A percentile compares a stretch with the other conserved stretches of the same genome.
Conservation (phyloP, 1,140 invertebrate genomes). For the Acromyrmex heyeri region DNA sequence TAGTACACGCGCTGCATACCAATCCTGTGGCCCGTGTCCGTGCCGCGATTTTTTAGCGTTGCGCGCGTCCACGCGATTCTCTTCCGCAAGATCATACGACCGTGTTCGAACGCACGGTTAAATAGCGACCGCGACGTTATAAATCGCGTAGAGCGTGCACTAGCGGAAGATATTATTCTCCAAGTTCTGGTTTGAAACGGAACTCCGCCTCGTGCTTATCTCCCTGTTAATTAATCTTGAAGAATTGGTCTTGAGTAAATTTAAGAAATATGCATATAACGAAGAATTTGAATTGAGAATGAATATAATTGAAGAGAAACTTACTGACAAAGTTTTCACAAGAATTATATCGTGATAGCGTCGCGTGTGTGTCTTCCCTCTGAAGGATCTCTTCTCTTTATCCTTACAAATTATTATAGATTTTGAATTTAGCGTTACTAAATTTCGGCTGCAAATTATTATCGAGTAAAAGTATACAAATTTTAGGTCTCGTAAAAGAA, state of each 20-base stretch:
- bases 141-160: constrained; percentile 22
- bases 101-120: neutral
- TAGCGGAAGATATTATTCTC: constrained; percentile 49
- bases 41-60: neutral
- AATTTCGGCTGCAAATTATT: constrained; percentile 22
- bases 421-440: constrained; percentile 21
- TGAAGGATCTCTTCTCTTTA: constrained; percentile 6
- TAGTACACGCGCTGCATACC: constrained; percentile 41
- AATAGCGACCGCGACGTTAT: neutral
- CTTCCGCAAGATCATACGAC: constrained; percentile 6
- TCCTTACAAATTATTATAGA: constrained; percentile 21
- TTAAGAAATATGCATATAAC: neutral
- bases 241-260: neutral
- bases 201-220: constrained; percentile 37
- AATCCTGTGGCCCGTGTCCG: constrained; percentile 22
- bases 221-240: constrained; percentile 58
- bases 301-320: neutral
- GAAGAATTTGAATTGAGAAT: neutral
- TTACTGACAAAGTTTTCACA: neutral
- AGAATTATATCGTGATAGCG: neutral
- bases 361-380: constrained; percentile 20
- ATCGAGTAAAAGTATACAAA: neutral
- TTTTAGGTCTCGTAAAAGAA: constrained; percentile 9
- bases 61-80: neutral
- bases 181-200: constrained; percentile 37